phyloP scores from a whole-genome alignment of 2,888 invertebrate species.

The Drosophila parthenogenetica region DNA sequence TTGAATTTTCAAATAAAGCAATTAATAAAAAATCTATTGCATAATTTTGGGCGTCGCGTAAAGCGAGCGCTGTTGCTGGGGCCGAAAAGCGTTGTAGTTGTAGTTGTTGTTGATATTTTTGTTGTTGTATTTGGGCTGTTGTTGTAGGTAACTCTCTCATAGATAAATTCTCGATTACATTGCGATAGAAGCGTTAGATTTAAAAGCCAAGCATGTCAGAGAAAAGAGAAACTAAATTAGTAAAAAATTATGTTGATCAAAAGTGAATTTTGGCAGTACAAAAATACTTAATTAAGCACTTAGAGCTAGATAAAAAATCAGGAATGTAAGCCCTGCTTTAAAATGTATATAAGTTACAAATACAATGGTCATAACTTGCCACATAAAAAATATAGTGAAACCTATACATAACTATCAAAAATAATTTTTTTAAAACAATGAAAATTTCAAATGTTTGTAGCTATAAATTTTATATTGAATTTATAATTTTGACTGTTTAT shows the following conservation, averaged over 20 bases:
- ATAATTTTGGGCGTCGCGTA: conserved; percentile 69
- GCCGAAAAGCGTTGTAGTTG: conserved; percentile 66
- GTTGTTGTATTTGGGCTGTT: conserved; percentile 14
- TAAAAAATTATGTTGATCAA: conserved; percentile 73
- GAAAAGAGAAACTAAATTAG: conserved; percentile 84
- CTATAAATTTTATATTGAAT: neutral
- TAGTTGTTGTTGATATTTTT: conserved; percentile 31
- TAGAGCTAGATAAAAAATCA: neutral
- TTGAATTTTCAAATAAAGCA: conserved; percentile 49
- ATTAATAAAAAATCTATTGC: conserved; percentile 62
- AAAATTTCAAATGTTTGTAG: neutral
- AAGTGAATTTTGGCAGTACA: conserved; percentile 23
- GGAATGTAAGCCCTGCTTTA: neutral
- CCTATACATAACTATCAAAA: neutral
- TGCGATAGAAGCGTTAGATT: conserved; percentile 75
- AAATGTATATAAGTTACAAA: neutral
- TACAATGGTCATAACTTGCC: neutral
- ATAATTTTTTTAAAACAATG: neutral
- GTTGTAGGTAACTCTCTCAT: conserved; percentile 39
- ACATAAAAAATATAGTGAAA: neutral
- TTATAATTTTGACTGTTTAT: neutral
- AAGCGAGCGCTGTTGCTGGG: conserved; percentile 48
- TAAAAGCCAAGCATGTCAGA: conserved; percentile 83
- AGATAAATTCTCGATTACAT: conserved; percentile 62
- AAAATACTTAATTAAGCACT: neutral